Conservation (phyloP, 2,797 vertebrate genomes). For the Pogoniulus pusillus region DNA sequence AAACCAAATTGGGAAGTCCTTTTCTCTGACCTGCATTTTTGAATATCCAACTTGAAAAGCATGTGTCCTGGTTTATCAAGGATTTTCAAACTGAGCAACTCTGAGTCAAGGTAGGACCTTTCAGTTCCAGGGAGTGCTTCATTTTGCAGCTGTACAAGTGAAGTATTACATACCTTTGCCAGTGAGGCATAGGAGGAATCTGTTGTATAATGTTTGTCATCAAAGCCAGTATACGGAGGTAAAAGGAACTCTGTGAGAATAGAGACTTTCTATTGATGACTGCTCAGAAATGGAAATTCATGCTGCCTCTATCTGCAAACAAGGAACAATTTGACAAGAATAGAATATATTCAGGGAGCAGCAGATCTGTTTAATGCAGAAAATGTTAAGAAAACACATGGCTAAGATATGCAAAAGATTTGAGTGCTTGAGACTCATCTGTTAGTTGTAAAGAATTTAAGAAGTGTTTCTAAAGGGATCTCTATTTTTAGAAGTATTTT, state of each 20-base stretch:
- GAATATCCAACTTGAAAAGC: neutral
- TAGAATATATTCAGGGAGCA: neutral
- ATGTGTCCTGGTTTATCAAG: neutral
- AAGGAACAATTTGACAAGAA: neutral
- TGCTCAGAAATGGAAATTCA: neutral
- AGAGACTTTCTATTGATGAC: neutral
- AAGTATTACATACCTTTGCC: neutral
- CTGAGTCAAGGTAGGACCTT: neutral
- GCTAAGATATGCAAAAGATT: neutral
- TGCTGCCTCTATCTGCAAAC: neutral
- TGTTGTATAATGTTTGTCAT: neutral
- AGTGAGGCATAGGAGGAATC: neutral
- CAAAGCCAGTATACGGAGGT: neutral
- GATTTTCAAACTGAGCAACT: neutral
- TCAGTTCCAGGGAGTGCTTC: neutral
- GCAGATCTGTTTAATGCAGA: neutral
- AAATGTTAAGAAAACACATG: neutral
- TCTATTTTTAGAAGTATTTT: neutral
- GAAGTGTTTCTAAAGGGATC: neutral
- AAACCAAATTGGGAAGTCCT: neutral
- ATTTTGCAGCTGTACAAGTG: neutral
- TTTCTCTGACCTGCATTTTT: neutral
- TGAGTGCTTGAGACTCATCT: neutral
- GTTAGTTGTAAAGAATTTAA: neutral
- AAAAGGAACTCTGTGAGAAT: neutral